phyloP scores from a whole-genome alignment of 2,888 invertebrate genomes.

The Cryptophagus acutangulus region DNA sequence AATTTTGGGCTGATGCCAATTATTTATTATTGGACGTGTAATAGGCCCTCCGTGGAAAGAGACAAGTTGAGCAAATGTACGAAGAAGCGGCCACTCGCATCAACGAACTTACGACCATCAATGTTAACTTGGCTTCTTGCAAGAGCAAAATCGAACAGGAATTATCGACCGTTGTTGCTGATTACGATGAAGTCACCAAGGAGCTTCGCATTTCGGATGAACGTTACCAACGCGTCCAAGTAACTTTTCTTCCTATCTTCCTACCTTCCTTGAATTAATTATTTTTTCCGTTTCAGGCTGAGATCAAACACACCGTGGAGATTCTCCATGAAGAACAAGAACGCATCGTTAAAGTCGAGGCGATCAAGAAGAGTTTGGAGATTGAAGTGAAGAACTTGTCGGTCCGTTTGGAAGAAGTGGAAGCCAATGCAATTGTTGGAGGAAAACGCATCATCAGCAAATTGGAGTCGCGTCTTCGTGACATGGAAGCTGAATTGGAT shows the following conservation, averaged over 20 bases:
- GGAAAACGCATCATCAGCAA: slow-evolving; percentile 97
- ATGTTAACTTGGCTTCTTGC: slow-evolving; percentile 89
- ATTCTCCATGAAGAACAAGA: slow-evolving; percentile 94
- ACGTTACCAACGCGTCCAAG: slow-evolving; percentile 87
- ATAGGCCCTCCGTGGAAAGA: slow-evolving; percentile 87
- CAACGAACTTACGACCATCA: slow-evolving; percentile 91
- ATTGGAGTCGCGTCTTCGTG: slow-evolving; percentile 90
- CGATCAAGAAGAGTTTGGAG: slow-evolving; percentile 95
- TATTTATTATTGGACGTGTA: slow-evolving; percentile 10
- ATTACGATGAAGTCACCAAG: slow-evolving; percentile 97
- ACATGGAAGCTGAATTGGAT: slow-evolving; percentile 89
- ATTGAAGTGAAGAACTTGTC: slow-evolving; percentile 95
- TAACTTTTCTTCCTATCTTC: slow-evolving; percentile 34
- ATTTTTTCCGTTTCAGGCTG: slow-evolving; percentile 54
- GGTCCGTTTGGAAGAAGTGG: slow-evolving; percentile 91
- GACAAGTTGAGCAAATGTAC: slow-evolving; percentile 80
- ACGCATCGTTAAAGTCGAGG: slow-evolving; percentile 93
- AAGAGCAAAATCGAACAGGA: slow-evolving; percentile 96
- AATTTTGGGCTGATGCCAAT: background rate
- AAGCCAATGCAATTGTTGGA: slow-evolving; percentile 94
- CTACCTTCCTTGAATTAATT: slow-evolving; percentile 3
- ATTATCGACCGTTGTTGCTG: slow-evolving; percentile 81
- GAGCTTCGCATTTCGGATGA: slow-evolving; percentile 91
- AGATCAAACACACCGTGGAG: slow-evolving; percentile 92
- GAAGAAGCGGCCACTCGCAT: slow-evolving; percentile 90